Base-by-base conservation (phyloP, 2,113 vertebrate genomes). In the Misgurnus anguillicaudatus region DNA sequence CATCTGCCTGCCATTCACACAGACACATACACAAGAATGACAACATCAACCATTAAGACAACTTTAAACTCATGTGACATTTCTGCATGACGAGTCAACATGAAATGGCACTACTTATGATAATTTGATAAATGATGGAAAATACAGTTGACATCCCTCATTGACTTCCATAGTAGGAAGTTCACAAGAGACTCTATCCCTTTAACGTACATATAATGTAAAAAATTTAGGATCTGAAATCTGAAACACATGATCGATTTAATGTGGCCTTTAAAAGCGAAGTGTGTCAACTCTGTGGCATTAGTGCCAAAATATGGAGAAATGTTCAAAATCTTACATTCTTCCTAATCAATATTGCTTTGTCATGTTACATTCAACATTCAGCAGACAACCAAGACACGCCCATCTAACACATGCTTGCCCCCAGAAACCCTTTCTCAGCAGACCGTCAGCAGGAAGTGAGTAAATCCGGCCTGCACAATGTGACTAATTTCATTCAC, bases 1-100 rank as follows among this genome's bases (percentile, higher is more conserved):
- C 98, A 75, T 99, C 98, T 0, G 98, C 98, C 98, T 99, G 85
- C 62, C 80, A 82, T 66, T 83, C 64, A 80, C 66, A 80, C 31
- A 71, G 41, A 84, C 31, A 75, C n/a, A 73, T 21, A 60, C 58
- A 72, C 45, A 74, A 0, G 14, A 16, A 10, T 55, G 17, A 39
- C 21, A 69, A 13, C 47, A 51, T 38, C 47, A 21, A 24, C 42
- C 42, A 48, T 6, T 68, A 31, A 17, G 0, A 57, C 51, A 55
- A 16, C 51, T 55, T 16, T 16, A 6, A 17, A 55, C 5, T 3
- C 1, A 1, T 17, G 16, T 31, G 6, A 16, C 51, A 55, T 57
- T 57, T 57, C 6, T 51, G 5, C n/a, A n/a, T n/a, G n/a, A n/a
- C n/a, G n/a, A n/a, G n/a, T 51, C 13, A 51, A 16, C 0, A 47